Evolutionary conservation across 2,797 vertebrate genomes (phyloP).

Genomic region (Protonibea diacanthus): DNA sequence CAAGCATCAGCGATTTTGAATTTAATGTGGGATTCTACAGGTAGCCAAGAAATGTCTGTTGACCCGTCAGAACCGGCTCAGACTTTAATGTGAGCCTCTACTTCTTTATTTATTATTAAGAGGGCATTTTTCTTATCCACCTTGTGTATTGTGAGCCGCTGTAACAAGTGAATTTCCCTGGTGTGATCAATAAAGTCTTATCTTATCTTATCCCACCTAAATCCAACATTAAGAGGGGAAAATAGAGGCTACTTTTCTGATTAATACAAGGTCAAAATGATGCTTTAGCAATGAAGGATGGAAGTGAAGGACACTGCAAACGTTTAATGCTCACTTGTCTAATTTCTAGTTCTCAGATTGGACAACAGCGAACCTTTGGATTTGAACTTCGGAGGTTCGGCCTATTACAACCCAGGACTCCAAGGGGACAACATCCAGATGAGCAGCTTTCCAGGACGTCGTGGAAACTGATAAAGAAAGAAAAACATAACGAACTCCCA

Average conservation of each 20-base stretch:
- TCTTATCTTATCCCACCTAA: not conserved
- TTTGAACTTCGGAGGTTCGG: slow-evolving; percentile 78
- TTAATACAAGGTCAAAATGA: not conserved
- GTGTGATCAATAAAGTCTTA: too few species aligned
- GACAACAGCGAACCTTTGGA: slow-evolving; percentile 86
- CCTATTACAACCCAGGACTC: slow-evolving; percentile 84
- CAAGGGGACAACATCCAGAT: slow-evolving; percentile 86
- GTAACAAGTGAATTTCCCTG: too few species aligned
- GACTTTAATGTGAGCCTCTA: too few species aligned
- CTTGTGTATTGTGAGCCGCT: too few species aligned
- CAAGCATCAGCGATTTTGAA: too few species aligned
- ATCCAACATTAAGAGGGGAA: not conserved
- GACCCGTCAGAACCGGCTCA: too few species aligned
- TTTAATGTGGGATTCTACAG: too few species aligned
- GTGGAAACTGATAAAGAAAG: slow-evolving; percentile 36
- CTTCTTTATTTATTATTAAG: too few species aligned
- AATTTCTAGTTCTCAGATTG: slow-evolving; percentile 87
- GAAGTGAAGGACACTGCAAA: not conserved
- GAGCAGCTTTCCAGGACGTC: slow-evolving; percentile 74
- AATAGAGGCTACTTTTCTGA: not conserved
- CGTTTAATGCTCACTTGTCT: slow-evolving; percentile 7
- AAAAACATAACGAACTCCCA: not conserved
- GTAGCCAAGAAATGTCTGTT: too few species aligned
- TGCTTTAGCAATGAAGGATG: not conserved
- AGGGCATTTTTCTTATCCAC: too few species aligned